Base-by-base conservation (phyloP, 2,797 vertebrate genomes). In the Gymnoscopelus braueri region DNA sequence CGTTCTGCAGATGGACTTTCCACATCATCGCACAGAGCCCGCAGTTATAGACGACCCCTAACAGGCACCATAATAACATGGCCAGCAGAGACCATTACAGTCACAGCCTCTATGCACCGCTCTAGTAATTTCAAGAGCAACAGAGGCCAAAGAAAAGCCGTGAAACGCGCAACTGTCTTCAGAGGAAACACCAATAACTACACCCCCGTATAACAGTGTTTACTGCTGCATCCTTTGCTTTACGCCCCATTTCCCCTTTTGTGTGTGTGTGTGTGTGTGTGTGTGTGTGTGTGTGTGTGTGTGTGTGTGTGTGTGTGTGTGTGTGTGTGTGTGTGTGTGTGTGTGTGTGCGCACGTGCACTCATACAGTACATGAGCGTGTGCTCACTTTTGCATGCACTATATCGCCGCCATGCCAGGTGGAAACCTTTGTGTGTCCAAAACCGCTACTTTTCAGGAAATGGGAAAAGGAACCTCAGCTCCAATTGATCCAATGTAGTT, bases 151-250 rank as follows among this genome's bases (percentile, higher is more conserved):
- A 68, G 71, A 74, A 82, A 84, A 76, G 52, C 71, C 5, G 29
- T 49, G 39, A 81, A 77, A 85, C 78, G 80, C 81, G 86, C 84
- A 63, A 60, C 15, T 64, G 73, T 73, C 55, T 74, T 19, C n/a
- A 4, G 44, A 49, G 56, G 65, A 74, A 69, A 59, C 8, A 58
- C 64, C 80, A 19, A 19, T 19, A 19, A 19, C 19, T 19, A 19
- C 19, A 19, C 19, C 19, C 19, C 19, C 19, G 19, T 19, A 19
- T 19, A 19, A 19, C 9, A 15, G 15, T 15, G 26, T 48, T 11
- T 48, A 57, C 61, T 61, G 32, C 29, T 39, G 19, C 23, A 48
- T 62, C 51, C 14, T 49, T 10, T 50, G 12, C 29, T 47, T 23
- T 54, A 23, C 51, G 50, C 19, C 44, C 57, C 39, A 15, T 65